A percentile compares a stretch with the other conserved stretches of the same genome.
These are phyloP conservation scores for Ancistrus triradiatus DNA, from an alignment of 2,113 vertebrate genomes.

Conservation along the genomic window DNA sequence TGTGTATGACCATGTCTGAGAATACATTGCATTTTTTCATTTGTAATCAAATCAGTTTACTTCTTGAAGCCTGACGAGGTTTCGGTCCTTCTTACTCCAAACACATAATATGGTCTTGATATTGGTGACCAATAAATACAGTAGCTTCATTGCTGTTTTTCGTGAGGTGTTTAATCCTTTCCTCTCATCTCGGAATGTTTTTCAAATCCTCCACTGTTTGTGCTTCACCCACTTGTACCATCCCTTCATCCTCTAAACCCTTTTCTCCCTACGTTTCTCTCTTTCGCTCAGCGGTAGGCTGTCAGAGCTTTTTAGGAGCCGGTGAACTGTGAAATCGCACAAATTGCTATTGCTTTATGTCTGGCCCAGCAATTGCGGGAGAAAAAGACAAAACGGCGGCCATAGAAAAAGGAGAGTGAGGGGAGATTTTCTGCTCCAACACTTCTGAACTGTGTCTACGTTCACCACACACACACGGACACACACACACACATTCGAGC, in stretches of 20 bases:
- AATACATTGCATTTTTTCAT: too few relatives aligned
- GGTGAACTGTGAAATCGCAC: slow-evolving; percentile 76
- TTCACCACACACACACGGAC: slow-evolving; percentile 48
- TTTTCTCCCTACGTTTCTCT: slow-evolving; percentile 33
- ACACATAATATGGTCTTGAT: too few relatives aligned
- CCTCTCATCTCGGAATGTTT: slow-evolving; percentile 13
- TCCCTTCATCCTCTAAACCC: slow-evolving; percentile 31
- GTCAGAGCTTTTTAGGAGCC: slow-evolving; percentile 70
- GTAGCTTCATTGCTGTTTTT: slow-evolving; percentile 32
- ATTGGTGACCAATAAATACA: background rate
- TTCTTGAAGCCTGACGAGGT: too few relatives aligned
- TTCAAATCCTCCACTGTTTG: slow-evolving; percentile 19
- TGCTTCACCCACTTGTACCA: slow-evolving; percentile 25
- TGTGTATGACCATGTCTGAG: too few relatives aligned
- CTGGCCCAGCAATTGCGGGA: slow-evolving; percentile 58
- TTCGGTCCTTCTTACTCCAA: too few relatives aligned
- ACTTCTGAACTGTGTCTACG: slow-evolving; percentile 65
- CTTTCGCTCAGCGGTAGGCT: slow-evolving; percentile 56
- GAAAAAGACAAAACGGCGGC: slow-evolving; percentile 42
- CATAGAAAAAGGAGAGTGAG: slow-evolving; percentile 38
- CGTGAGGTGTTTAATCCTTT: background rate
- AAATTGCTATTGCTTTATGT: slow-evolving; percentile 74
- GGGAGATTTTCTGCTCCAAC: slow-evolving; percentile 73
- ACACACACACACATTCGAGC: slow-evolving; percentile 57
- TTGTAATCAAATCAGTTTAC: too few relatives aligned